phyloP scores from a whole-genome alignment of 2,888 invertebrate species.

The Callyntrura guangdongensis region DNA sequence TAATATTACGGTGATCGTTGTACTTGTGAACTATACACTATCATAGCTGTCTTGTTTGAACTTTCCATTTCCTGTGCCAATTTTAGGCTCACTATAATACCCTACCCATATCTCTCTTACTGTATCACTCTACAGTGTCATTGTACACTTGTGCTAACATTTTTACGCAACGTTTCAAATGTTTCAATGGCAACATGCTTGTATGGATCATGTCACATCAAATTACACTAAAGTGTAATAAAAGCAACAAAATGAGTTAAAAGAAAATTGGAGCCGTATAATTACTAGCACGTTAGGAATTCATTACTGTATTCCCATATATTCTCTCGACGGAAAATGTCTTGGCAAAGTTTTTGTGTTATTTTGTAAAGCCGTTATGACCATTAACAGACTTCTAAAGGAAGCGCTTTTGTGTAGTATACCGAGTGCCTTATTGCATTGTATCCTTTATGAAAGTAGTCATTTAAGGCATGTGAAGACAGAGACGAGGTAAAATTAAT shows the following conservation, averaged over 20 bases:
- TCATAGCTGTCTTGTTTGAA: too few relatives aligned
- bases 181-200: neutral
- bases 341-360: neutral
- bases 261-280: neutral
- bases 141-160: too few relatives aligned
- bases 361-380: neutral
- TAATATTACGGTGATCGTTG: neutral
- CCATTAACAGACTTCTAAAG: neutral
- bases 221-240: neutral
- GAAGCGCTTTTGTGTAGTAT: neutral
- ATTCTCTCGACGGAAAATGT: neutral
- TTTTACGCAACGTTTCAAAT: neutral
- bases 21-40: neutral
- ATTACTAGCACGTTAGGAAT: neutral
- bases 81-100: too few relatives aligned
- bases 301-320: neutral
- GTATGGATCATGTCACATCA: neutral
- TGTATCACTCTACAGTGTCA: too few relatives aligned
- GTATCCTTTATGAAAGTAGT: too few relatives aligned
- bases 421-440: too few relatives aligned
- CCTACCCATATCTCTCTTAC: too few relatives aligned
- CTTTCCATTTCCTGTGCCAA: too few relatives aligned
- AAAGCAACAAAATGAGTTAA: neutral
- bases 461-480: neutral
- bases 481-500: conserved; percentile 19